These are phyloP conservation scores for Punctoribates punctum DNA, from an alignment of 2,888 invertebrate genomes.

Conservation along the genomic window DNA sequence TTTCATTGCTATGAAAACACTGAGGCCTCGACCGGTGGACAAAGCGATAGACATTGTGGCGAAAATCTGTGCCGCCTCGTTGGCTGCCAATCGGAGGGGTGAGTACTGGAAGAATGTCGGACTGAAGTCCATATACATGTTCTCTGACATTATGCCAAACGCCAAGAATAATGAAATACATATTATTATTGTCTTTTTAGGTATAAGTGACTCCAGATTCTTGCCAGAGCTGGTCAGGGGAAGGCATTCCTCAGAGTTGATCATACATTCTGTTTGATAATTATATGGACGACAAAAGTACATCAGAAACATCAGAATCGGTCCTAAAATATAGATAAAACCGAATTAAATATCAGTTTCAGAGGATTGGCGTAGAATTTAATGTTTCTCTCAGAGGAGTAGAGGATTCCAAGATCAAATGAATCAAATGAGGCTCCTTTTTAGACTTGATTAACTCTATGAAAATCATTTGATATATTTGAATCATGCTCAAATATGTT, in stretches of 20 bases:
- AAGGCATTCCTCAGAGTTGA: background rate
- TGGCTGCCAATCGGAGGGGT: background rate
- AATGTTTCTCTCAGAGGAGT: no score
- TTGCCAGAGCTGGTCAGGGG: background rate
- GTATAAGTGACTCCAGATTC: background rate
- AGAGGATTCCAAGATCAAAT: no score
- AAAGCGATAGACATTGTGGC: background rate
- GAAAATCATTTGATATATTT: no score
- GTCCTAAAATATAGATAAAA: background rate
- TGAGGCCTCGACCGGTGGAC: constrained; percentile 7
- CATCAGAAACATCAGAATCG: background rate
- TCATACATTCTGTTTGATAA: background rate
- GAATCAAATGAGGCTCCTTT: no score
- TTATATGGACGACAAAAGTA: background rate
- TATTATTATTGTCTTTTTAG: background rate
- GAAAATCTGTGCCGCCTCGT: constrained; percentile 14
- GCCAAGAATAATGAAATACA: constrained; percentile 4
- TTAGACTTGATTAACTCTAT: no score
- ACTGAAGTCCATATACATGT: constrained; percentile 37
- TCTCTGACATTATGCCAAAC: constrained; percentile 26
- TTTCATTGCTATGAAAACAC: constrained; percentile 32
- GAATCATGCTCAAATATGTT: no score
- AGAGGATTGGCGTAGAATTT: no score
- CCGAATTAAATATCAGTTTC: background rate
- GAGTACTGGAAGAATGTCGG: constrained; percentile 36